Evolutionary conservation across 2,113 vertebrate genomes (phyloP).

Genomic region (Festucalex cinctus): DNA sequence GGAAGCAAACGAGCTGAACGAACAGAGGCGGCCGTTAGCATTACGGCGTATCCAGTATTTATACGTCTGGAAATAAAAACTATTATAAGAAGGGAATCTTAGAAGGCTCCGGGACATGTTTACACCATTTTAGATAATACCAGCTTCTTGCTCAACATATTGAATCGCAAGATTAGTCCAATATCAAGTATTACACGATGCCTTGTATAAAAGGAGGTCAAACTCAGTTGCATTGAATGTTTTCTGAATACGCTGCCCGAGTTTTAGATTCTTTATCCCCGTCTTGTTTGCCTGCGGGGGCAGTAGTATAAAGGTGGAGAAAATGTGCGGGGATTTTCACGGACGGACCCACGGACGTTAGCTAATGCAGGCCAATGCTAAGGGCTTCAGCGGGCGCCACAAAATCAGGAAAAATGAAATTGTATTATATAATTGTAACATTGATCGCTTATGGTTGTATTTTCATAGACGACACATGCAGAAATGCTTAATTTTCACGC

Average conservation of each 20-base stretch:
- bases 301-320: constrained; percentile 10
- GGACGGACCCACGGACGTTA: not conserved
- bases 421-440: too few relatives aligned
- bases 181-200: constrained; percentile 57
- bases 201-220: constrained; percentile 59
- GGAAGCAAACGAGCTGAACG: constrained; percentile 58
- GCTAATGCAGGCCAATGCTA: not conserved
- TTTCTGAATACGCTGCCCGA: constrained; percentile 37
- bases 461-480: too few relatives aligned
- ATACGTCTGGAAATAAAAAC: constrained; percentile 66
- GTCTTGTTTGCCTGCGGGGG: not conserved
- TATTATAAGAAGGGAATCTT: constrained; percentile 64
- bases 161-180: constrained; percentile 70
- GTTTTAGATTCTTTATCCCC: constrained; percentile 38
- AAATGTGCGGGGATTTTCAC: constrained; percentile 14
- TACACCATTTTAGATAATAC: constrained; percentile 72
- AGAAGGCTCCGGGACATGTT: constrained; percentile 71
- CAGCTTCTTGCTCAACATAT: constrained; percentile 69
- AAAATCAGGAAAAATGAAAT: not conserved
- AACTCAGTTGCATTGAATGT: constrained; percentile 52
- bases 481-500: too few relatives aligned
- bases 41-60: constrained; percentile 66
- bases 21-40: constrained; percentile 49
- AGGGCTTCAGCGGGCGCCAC: not conserved
- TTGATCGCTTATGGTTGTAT: too few relatives aligned